Evolutionary conservation across 2,113 vertebrate genomes (phyloP), one percentile per base, ranked within the genome.

Genomic region (Actenoides hombroni): DNA sequence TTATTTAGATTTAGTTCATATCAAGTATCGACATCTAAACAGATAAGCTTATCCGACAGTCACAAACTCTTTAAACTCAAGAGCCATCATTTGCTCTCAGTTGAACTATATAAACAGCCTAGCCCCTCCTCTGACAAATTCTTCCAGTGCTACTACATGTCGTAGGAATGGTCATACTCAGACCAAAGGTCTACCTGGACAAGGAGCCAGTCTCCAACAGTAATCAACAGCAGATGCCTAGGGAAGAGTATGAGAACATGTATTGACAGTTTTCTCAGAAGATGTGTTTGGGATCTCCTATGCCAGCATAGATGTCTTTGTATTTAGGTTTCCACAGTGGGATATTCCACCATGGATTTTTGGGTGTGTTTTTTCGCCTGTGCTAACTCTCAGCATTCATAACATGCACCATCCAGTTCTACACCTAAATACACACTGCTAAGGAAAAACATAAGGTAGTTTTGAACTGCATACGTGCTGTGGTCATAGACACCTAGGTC

Each of bases 81-180:
- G 61, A 80, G 76, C n/a, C 25, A 42, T 31, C 42, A 68, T 23
- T 56, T 75, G 31, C 39, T 85, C 25, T 68, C 57, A 68, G 65
- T 68, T 75, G 84, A 94, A 80, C 49, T 48, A 46, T 5, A 19
- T 68, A 29, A 90, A 71, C 25, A 77, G 54, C 16, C n/a, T 20
- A 37, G 21, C 63, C 74, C 35, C 54, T 61, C 35, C 44, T 42
- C 56, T 48, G 42, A 84, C 18, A 79, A 81, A 77, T 86, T 70
- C 49, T 81, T 63, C 15, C 56, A 68, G 46, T 42, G 73, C 31
- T 87, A 61, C 18, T 65, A 25, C 17, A 3, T 37, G 23, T 35
- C 0, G 0, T 18, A 31, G 49, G 49, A 90, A 79, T 25, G 35
- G 67, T 57, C 44, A 44, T 25, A 4, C 26, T 57, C 67, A 57